Evolutionary conservation across 2,113 vertebrate species (phyloP), one percentile per base, ranked within the genome.

Genomic region (Beaufortia kweichowensis): DNA sequence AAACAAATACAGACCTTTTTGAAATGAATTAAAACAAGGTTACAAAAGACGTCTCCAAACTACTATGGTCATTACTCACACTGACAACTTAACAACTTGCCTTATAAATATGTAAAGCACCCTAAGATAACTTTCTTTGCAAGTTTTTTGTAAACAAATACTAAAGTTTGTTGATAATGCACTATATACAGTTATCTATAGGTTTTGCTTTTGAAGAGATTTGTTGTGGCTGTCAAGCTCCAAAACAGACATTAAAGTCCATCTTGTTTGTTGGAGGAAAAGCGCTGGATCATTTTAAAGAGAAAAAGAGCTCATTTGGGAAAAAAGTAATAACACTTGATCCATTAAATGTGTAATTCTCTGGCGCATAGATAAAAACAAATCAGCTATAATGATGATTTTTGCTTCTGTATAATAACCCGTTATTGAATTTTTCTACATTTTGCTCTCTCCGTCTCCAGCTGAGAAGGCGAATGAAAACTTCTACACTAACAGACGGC

Each of bases 391-490:
- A 24, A 31, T 43, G 43, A 46, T 66, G 23, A 46, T 50, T 56
- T 72, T 59, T 71, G 33, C 23, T 4, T 76, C 31, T 56, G 33
- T 41, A 7, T 67, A 59, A 67, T 59, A 9, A 63, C 53, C 5
- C 72, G 50, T 59, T 29, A 43, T 65, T 56, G 12, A 55, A 59
- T 39, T 73, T 12, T 50, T n/a, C 39, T 60, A 15, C 29, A 28
- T n/a, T 6, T 11, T 50, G 53, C 23, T 71, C 63, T 84, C 28
- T 71, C 73, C 87, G 19, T 81, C 43, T 78, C 67, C 29, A 98
- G 96, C 97, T 29, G 96, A 98, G 87, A 98, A 97, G 89, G 93
- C 93, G 12, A 96, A 92, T 0, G 94, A 96, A 0, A 92, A 95
- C 89, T 96, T 95, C 93, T 97, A 96, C 86, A 88, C 87, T 82